Conservation (phyloP, 2,113 vertebrate species). For the Steatornis caripensis region DNA sequence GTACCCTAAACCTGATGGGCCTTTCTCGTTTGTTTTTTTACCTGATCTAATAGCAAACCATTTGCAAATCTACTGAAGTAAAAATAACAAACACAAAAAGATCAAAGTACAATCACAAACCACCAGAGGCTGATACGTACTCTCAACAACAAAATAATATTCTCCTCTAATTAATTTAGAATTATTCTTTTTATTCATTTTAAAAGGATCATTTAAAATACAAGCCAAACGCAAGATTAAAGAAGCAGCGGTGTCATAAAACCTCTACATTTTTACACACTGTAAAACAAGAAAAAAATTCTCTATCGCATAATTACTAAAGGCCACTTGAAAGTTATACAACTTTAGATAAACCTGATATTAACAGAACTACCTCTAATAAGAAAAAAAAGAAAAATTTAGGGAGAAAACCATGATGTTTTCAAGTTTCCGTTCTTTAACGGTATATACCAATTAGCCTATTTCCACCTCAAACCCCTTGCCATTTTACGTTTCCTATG, state of each 20-base stretch:
- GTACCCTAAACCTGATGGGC: neutral
- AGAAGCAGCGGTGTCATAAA: neutral
- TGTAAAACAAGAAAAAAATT: neutral
- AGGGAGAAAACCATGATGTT: neutral
- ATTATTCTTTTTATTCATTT: neutral
- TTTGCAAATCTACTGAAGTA: neutral
- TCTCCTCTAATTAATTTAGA: neutral
- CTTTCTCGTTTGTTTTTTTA: neutral
- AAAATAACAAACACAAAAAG: constrained; percentile 10
- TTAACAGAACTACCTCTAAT: neutral
- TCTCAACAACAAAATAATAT: neutral
- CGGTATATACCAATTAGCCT: neutral
- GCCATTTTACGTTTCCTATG: neutral
- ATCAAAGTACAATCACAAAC: constrained; percentile 31
- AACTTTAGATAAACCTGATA: neutral
- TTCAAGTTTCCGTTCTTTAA: neutral
- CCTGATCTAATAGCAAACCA: neutral
- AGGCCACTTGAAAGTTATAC: neutral
- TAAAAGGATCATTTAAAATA: neutral
- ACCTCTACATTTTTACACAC: neutral
- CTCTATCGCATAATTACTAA: neutral
- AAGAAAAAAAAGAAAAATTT: neutral
- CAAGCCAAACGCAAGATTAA: neutral
- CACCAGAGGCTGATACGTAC: neutral
- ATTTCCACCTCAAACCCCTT: neutral